Evolutionary conservation across 2,113 vertebrate genomes (phyloP).

Genomic region (Oreochromis spilurus): DNA sequence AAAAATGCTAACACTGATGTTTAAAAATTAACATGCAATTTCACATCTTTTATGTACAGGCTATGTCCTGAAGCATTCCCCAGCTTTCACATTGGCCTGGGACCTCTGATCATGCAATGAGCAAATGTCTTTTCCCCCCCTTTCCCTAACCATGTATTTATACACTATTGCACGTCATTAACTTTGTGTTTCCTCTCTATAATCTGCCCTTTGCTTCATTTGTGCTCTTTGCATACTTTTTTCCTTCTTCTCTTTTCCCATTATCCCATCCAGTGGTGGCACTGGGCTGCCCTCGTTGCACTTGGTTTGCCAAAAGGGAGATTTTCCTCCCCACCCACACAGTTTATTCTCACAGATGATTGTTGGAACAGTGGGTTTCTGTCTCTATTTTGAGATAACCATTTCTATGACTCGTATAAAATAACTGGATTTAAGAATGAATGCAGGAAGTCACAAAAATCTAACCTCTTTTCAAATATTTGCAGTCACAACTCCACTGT

Average conservation of each 20-base stretch:
- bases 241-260: background rate
- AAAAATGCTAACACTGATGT: background rate
- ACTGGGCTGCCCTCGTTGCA: background rate
- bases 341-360: background rate
- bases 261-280: background rate
- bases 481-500: background rate
- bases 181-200: background rate
- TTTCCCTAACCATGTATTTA: background rate
- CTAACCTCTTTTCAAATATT: background rate
- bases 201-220: background rate
- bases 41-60: background rate
- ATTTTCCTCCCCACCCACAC: background rate
- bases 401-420: background rate
- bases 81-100: background rate
- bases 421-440: background rate
- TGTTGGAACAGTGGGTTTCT: background rate
- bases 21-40: background rate
- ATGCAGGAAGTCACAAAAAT: background rate
- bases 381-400: background rate
- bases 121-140: background rate
- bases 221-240: background rate
- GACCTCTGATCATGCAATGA: background rate
- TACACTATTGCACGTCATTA: background rate
- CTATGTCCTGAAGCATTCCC: background rate
- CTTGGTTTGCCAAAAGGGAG: background rate